Evolutionary conservation across 2,797 vertebrate species (phyloP).

Genomic region (Falco rusticolus): DNA sequence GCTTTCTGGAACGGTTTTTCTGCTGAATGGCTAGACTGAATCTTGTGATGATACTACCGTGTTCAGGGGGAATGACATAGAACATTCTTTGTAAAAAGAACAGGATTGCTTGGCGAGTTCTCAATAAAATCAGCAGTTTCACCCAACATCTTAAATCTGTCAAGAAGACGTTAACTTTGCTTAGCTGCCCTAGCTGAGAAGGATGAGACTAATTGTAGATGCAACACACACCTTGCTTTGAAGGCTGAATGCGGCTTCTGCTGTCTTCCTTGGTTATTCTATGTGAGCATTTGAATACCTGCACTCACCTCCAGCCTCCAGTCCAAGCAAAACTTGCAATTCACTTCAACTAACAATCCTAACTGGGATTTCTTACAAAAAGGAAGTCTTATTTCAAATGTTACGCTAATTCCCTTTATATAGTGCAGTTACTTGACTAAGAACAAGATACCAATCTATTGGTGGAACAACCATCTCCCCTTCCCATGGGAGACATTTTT

Average conservation of each 20-base stretch:
- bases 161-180: neutral
- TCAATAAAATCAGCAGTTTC: neutral
- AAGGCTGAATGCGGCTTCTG: neutral
- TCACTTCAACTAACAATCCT: neutral
- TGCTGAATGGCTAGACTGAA: neutral
- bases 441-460: neutral
- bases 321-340: neutral
- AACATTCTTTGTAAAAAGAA: neutral
- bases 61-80: neutral
- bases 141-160: neutral
- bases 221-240: neutral
- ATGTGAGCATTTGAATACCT: neutral
- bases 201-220: neutral
- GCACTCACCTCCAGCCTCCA: neutral
- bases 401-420: neutral
- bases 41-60: neutral
- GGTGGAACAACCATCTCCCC: neutral
- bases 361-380: neutral
- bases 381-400: neutral
- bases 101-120: neutral
- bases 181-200: neutral
- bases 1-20: neutral
- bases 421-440: neutral
- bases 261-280: neutral
- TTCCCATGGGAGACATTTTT: neutral